Base-by-base conservation (phyloP, 2,113 vertebrate species). In the Cyanoramphus novaezelandiae region DNA sequence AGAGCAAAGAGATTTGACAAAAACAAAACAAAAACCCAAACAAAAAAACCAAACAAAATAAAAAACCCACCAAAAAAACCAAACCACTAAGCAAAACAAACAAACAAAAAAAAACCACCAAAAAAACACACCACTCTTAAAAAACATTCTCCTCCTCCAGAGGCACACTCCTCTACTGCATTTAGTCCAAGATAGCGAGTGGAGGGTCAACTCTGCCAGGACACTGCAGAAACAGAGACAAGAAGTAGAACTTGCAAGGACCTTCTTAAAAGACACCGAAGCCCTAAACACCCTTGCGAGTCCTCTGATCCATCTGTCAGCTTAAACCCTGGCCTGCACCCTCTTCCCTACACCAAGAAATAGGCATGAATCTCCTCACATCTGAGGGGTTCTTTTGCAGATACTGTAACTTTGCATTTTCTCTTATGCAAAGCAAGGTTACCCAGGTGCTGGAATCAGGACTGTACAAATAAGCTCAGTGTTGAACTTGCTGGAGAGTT, bases 351-450 rank as follows among this genome's bases (percentile, higher is more conserved):
- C 20, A 35, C 49, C n/a, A 74, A 63, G 37, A 71, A 88, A 57
- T 3, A 60, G 0, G 0, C 17, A 12, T 4, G 7, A 25, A n/a
- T 33, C n/a, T 68, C 17, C 29, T 68, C 6, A 3, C n/a, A 72
- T 33, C 28, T 12, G 23, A 18, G 13, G 5, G 31, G 7, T 7
- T 53, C 44, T 77, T 64, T 33, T 71, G 44, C 50, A 87, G 63
- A 50, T 37, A 62, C 0, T 11, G 13, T 28, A 77, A 50, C 19
- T 77, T 71, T 2, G 0, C 23, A 13, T 59, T 68, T 94, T 67
- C 57, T 65, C 55, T 53, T 33, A 39, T 12, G 59, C 46, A 81
- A 83, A 86, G 10, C 18, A 14, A 77, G 72, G 31, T 28, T 69
- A 13, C n/a, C 43, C 17, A 1, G 0, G 57, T 52, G 74, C 46